Base-by-base conservation (phyloP, 2,113 vertebrate genomes). In the Poecilia latipinna region DNA sequence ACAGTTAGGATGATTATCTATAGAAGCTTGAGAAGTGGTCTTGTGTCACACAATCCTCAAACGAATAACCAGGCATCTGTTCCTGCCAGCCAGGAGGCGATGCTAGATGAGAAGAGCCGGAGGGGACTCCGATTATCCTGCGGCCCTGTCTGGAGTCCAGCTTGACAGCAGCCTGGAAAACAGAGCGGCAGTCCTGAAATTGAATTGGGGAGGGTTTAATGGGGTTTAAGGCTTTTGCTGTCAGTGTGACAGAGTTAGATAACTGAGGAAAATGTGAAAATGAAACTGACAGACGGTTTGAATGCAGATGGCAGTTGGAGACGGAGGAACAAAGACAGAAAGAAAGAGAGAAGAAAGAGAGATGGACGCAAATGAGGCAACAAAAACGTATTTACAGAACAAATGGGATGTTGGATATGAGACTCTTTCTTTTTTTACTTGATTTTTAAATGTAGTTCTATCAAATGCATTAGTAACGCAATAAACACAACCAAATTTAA, bases 211-310 rank as follows among this genome's bases (percentile, higher is more conserved):
- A 63, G 68, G 78, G 86, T 82, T 89, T 80, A 88, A 85, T 79
- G 74, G 86, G 71, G 86, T 90, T 87, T 87, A 83, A 87, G 80
- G 83, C 89, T 85, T 82, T 85, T 82, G 78, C 72, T 82, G 83
- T 86, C 69, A 33, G 68, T 75, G 87, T 71, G 80, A 92, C 81
- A 66, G 81, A 84, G 84, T 84, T 81, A 85, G 84, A 87, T 77
- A 78, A 70, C 26, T 42, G 71, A 65, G 78, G 72, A 79, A 81
- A 71, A 31, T 73, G 67, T 75, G 71, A 87, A 73, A 61, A 51
- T 72, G 60, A 74, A 74, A 88, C 73, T 69, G 75, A 79, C 51
- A 65, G 74, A 80, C 66, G 68, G 72, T 72, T 54, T 12, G 12
- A 65, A n/a, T 48, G 4, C 39, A 13, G 29, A 64, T 33, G 6